These are phyloP conservation scores for Sitta carolinensis DNA, from an alignment of 2,797 vertebrate genomes.

Conservation along the genomic window DNA sequence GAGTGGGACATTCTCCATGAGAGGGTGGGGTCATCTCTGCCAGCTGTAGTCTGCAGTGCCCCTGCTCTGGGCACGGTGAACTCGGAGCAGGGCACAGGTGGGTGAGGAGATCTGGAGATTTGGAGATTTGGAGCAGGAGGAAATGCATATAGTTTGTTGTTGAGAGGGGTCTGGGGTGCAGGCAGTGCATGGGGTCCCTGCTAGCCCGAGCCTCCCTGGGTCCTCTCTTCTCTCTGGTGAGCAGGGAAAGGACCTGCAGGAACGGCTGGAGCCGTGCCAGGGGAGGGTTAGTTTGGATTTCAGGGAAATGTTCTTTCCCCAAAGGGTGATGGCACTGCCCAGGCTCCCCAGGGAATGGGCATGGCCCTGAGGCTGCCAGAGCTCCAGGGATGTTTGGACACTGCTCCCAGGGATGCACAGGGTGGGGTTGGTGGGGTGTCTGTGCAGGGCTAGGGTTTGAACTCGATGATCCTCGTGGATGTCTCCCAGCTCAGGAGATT, in stretches of 20 bases:
- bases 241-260: neutral
- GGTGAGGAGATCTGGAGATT: neutral
- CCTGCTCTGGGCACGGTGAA: neutral
- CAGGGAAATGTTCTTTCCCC: neutral
- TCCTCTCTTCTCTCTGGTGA: neutral
- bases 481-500: neutral
- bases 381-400: accelerated
- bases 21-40: accelerated
- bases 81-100: accelerated
- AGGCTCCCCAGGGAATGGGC: neutral
- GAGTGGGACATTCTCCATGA: neutral
- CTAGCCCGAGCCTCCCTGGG: neutral
- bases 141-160: accelerated
- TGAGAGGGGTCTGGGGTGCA: neutral
- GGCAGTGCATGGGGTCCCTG: accelerated
- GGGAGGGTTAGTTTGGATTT: accelerated
- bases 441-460: accelerated
- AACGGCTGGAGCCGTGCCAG: neutral
- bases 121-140: neutral
- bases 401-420: accelerated
- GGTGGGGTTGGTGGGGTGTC: neutral
- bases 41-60: neutral
- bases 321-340: neutral
- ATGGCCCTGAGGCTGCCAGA: neutral
- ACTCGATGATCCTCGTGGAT: accelerated